Base-by-base conservation (phyloP, 2,797 vertebrate genomes). In the Luscinia megarhynchos region DNA sequence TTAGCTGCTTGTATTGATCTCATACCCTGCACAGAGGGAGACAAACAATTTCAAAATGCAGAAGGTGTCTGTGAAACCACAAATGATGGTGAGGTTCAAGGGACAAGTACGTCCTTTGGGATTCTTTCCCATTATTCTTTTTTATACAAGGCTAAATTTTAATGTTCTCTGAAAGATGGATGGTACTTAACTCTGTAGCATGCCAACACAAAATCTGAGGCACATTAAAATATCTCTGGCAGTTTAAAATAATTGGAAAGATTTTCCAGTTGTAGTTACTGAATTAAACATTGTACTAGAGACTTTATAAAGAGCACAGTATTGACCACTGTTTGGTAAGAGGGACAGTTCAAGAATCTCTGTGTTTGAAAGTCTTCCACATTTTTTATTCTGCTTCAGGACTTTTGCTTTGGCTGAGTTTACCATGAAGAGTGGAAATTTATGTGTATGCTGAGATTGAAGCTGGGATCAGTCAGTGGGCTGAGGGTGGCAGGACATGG, bases 141-240 rank as follows among this genome's bases (percentile, higher is more conserved):
- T 84, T 89, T 58, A 62, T 68, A 80, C 0, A 3, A 69, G 58
- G 68, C 34, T 95, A 83, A 76, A 77, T 83, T 86, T 84, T 84
- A 67, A 94, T 66, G 67, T 67, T 84, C 63, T 70, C 83, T 53
- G 32, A 70, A 95, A 91, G 51, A 91, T 46, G 45, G 55, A 94
- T 91, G 80, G 84, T 57, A 92, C 75, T 88, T 89, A 77, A 58
- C 32, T 93, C 58, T 81, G 61, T 62, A 69, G 57, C 70, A 77
- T 55, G 50, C 83, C 87, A 94, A 10, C 54, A 57, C 68, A 93
- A 93, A 96, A 97, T 88, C 87, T 94, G 87, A 92, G 81, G 89
- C 76, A 58, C 32, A 62, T 82, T 91, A 93, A 91, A 87, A 83
- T 0, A 5, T 91, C 70, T 90, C 77, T 93, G 80, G 43, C 83